Base-by-base conservation (phyloP, 2,113 vertebrate species). In the Equus quagga region DNA sequence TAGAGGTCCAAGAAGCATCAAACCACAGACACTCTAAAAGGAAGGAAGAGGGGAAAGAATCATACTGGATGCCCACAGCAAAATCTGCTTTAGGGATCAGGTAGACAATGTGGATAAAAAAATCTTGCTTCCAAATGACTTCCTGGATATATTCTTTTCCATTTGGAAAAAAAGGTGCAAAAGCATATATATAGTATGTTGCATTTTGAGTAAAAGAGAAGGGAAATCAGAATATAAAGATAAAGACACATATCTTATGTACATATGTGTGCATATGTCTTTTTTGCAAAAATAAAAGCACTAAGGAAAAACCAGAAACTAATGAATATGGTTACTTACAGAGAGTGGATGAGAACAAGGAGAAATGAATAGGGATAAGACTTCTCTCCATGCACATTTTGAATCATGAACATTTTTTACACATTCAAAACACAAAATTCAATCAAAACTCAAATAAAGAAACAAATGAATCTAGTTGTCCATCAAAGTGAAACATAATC, bases 401-500 rank as follows among this genome's bases (percentile, higher is more conserved):
- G 21, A 92, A 70, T 90, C 12, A 51, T 36, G 6, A 86, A 46
- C 23, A 44, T 86, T 86, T 81, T 95, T 85, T 8, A 36, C 33
- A 67, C 3, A 75, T 62, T 79, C 23, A 67, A 88, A 96, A 94
- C 18, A 70, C 18, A 94, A 94, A 81, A 87, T 54, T 56, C 67
- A 95, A 87, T 82, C 76, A 94, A 86, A 97, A 69, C 19, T n/a
- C 76, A n/a, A 88, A 70, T 41, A 80, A 0, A 75, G 56, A 89
- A 96, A 95, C 4, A 67, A 84, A 95, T 82, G 62, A n/a, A 62
- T 41, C 54, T 69, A 80, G 69, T 23, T 73, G 19, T 69, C 84
- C 65, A 69, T 67, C n/a, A 90, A 93, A 96, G 46, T 87, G 26
- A 95, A 95, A 87, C 8, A 36, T 41, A 65, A 69, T 49, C 72